Conservation (phyloP, 2,888 invertebrate genomes). For the Rhimphoctona megacephalus region DNA sequence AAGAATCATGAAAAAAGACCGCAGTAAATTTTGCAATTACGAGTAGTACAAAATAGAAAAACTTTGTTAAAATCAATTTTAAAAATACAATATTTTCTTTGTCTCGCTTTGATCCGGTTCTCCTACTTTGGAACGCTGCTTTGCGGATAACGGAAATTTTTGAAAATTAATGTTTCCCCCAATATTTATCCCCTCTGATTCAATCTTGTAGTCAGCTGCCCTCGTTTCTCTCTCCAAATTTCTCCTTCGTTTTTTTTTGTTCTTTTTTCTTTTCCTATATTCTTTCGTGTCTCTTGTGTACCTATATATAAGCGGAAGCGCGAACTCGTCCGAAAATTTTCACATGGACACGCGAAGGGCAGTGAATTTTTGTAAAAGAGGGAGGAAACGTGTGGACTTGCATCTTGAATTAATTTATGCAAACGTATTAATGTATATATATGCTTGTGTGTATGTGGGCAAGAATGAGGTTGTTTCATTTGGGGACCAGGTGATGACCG, state of each 20-base stretch:
- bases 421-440: conserved; percentile 56
- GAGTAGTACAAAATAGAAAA: neutral
- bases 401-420: conserved; percentile 80
- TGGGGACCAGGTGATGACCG: conserved; percentile 81
- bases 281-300: conserved; percentile 48
- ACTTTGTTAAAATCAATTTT: neutral
- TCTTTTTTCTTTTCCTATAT: conserved; percentile 26
- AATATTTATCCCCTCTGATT: conserved; percentile 39
- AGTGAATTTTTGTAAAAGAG: conserved; percentile 67
- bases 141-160: conserved; percentile 46
- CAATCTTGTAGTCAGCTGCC: conserved; percentile 60
- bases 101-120: neutral
- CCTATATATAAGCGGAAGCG: neutral
- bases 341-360: conserved; percentile 37
- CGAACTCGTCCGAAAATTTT: conserved; percentile 4
- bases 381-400: conserved; percentile 72
- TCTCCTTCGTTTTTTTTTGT: conserved; percentile 46
- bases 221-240: conserved; percentile 45
- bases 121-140: conserved; percentile 12
- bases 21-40: neutral
- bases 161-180: conserved; percentile 56
- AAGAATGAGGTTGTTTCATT: conserved; percentile 72
- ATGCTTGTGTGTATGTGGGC: neutral
- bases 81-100: neutral
- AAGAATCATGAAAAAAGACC: neutral